Percentiles rank a stretch among this genome's conserved stretches.
phyloP scores from a whole-genome alignment of 2,888 invertebrate species.

The Pheosia tremula region DNA sequence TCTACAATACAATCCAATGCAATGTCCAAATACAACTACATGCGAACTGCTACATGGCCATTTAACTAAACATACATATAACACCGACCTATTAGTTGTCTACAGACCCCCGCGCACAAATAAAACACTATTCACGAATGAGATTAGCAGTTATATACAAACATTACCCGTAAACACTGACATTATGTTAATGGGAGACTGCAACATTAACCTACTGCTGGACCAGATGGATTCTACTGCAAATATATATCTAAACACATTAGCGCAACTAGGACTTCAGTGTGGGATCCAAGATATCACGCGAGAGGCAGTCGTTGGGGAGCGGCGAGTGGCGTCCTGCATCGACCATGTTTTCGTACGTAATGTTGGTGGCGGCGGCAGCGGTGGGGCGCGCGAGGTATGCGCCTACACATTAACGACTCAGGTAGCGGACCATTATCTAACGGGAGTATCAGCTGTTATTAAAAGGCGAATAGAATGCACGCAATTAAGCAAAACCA shows the following conservation, averaged over 20 bases:
- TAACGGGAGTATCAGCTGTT: neutral
- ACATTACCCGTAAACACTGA: neutral
- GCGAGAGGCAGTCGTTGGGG: neutral
- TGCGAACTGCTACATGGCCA: conserved; percentile 7
- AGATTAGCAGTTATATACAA: conserved; percentile 1
- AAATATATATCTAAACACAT: neutral
- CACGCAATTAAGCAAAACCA: neutral
- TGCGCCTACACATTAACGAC: neutral
- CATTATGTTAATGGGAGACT: conserved; percentile 6
- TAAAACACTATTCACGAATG: neutral
- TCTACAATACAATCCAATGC: conserved; percentile 2
- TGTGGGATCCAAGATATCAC: conserved; percentile 9
- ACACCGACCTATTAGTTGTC: neutral
- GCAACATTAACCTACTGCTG: conserved; percentile 6
- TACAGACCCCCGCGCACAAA: conserved; percentile 10
- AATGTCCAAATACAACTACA: neutral
- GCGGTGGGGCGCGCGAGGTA: neutral
- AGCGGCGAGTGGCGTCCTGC: conserved; percentile 6
- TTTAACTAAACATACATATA: neutral
- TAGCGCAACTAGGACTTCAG: conserved; percentile 3
- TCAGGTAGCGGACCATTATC: neutral
- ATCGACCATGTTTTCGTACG: conserved; percentile 9
- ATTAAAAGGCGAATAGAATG: neutral
- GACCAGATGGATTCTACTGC: neutral
- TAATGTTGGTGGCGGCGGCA: neutral